Evolutionary conservation across 2,888 invertebrate genomes (phyloP).

Genomic region (Cynaeus angustus): DNA sequence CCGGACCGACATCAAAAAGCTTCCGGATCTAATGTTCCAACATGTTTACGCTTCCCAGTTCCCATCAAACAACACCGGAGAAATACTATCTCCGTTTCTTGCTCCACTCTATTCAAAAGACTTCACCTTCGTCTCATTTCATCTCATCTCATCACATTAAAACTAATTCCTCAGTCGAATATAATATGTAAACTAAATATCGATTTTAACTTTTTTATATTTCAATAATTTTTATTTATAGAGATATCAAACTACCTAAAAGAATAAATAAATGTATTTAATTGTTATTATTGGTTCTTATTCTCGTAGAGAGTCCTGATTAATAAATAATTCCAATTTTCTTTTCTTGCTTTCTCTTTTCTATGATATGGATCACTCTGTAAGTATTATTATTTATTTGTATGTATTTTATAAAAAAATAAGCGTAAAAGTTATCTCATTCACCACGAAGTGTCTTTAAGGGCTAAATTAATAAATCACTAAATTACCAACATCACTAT

Average conservation of each 20-base stretch:
- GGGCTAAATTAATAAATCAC: too few species aligned
- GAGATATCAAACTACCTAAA: too few species aligned
- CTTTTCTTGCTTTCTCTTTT: constrained; percentile 3
- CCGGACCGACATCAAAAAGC: constrained; percentile 56
- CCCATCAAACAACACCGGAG: constrained; percentile 34
- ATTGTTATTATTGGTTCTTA: background rate
- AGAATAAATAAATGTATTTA: too few species aligned
- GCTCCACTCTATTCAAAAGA: background rate
- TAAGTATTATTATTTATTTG: background rate
- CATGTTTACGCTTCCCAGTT: constrained; percentile 47
- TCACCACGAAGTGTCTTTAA: background rate
- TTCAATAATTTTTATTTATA: too few species aligned
- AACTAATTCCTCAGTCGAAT: background rate
- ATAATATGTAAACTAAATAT: too few species aligned
- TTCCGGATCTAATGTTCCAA: constrained; percentile 56
- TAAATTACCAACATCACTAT: too few species aligned
- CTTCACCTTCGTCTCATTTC: background rate
- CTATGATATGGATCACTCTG: background rate
- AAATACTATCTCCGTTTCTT: constrained; percentile 5
- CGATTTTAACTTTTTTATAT: too few species aligned
- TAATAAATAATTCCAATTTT: background rate
- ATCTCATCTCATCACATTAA: background rate
- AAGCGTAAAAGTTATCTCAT: background rate
- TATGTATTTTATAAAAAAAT: background rate
- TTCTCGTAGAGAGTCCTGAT: background rate